Base-by-base conservation (phyloP, 2,797 vertebrate genomes). In the Thalassophryne amazonica region DNA sequence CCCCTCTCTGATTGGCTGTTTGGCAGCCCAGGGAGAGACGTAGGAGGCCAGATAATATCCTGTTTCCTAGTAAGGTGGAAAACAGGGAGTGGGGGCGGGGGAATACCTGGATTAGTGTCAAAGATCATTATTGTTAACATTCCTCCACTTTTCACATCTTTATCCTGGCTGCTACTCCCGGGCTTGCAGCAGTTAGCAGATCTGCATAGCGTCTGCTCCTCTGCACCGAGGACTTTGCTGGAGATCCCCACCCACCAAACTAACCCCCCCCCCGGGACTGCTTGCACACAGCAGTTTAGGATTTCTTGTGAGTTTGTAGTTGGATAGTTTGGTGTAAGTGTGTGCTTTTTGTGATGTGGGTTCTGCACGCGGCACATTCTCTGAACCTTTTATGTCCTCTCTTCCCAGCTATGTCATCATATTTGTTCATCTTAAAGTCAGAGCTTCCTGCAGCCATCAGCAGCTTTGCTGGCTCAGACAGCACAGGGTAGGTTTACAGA, bases 351-450 rank as follows among this genome's bases (percentile, higher is more conserved):
- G 35, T 39, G 6, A 5, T 38, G 18, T 18, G 37, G 6, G 1
- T 4, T n/a, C 9, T 16, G 5, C 45, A 45, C 25, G 19, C 42
- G 3, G 5, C 1, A 45, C 27, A 29, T 38, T 16, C 34, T 40
- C 20, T 57, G 19, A 72, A 35, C 15, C 7, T 14, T 49, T 32
- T 59, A 8, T 45, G 25, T 33, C 71, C 62, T 45, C 73, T 27
- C 81, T 82, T 29, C 81, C 33, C 91, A 98, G 97, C 94, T 28
- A 99, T 98, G 97, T 88, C 97, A 5, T 94, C 95, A 36, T 99
- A 97, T 70, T 88, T 99, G 84, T 89, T 97, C 76, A 93, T 98
- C 88, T 84, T 99, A 73, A 98, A 97, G 83, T 88, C 92, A 2
- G 96, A 99, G 81, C 90, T 99, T 84, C 96, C 96, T 60, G 89